phyloP scores from a whole-genome alignment of 2,888 invertebrate genomes.

The Aquatica leii region DNA sequence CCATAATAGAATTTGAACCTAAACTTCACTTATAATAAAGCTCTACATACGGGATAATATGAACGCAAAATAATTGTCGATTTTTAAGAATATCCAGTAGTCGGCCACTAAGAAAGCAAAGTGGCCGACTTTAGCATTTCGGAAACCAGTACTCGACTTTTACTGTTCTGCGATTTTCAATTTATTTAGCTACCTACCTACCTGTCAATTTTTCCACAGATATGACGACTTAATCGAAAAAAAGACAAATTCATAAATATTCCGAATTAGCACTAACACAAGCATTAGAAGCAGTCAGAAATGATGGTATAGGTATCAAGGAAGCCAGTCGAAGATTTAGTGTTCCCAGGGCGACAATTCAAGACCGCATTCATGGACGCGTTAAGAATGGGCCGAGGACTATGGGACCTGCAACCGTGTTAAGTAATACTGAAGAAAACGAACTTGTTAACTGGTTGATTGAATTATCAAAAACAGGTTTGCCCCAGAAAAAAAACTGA shows the following conservation, averaged over 20 bases:
- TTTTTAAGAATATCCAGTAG: too few relatives aligned
- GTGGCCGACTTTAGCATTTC: background rate
- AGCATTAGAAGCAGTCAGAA: background rate
- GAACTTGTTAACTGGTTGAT: slow-evolving; percentile 42
- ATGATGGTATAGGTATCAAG: background rate
- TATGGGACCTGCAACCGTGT: slow-evolving; percentile 40
- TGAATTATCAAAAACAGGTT: slow-evolving; percentile 45
- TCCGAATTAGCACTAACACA: background rate
- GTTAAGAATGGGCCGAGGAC: slow-evolving; percentile 40
- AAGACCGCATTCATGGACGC: slow-evolving; percentile 25
- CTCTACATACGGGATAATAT: too few relatives aligned
- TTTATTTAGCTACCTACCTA: too few relatives aligned
- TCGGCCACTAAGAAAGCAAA: background rate
- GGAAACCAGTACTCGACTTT: background rate
- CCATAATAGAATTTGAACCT: too few relatives aligned
- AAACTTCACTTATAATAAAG: too few relatives aligned
- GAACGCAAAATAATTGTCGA: too few relatives aligned
- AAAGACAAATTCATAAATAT: background rate
- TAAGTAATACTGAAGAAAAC: slow-evolving; percentile 41
- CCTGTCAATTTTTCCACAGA: too few relatives aligned
- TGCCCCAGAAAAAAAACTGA: slow-evolving; percentile 42
- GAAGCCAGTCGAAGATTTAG: slow-evolving; percentile 3
- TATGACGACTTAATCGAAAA: background rate
- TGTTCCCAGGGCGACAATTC: slow-evolving; percentile 16
- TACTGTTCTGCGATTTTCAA: too few relatives aligned